Evolutionary conservation across 2,888 invertebrate species (phyloP).

Genomic region (Limnephilus rhombicus): DNA sequence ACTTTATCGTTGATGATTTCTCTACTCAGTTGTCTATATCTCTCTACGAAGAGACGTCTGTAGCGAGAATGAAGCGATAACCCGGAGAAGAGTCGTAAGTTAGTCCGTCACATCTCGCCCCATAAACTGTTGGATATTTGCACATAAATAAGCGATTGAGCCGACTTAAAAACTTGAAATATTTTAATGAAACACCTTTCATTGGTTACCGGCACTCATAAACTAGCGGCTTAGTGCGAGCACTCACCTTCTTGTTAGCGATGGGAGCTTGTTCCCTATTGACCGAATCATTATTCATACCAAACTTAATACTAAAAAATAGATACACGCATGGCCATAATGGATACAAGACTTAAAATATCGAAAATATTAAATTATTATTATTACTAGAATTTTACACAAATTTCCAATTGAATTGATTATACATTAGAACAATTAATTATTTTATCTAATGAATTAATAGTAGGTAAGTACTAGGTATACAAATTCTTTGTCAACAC

Average conservation of each 20-base stretch:
- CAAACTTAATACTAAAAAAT: background rate
- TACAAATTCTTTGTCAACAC: no score
- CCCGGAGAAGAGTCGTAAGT: slow-evolving; percentile 42
- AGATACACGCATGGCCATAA: background rate
- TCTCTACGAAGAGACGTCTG: background rate
- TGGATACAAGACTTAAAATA: background rate
- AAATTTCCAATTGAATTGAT: background rate
- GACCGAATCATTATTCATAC: background rate
- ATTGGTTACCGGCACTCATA: slow-evolving; percentile 44
- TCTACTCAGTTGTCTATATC: background rate
- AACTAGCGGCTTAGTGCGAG: slow-evolving; percentile 47
- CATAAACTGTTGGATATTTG: slow-evolving; percentile 57
- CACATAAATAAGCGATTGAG: slow-evolving; percentile 56
- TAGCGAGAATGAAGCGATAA: slow-evolving; percentile 51
- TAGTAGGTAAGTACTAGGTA: no score
- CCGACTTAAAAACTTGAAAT: slow-evolving; percentile 52
- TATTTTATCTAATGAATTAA: background rate
- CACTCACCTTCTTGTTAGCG: slow-evolving; percentile 25
- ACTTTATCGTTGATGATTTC: background rate
- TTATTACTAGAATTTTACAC: no score
- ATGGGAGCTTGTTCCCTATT: background rate
- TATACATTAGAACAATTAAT: no score
- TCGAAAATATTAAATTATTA: background rate
- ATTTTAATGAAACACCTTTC: slow-evolving; percentile 58
- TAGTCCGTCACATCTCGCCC: slow-evolving; percentile 30